Conservation (phyloP, 2,797 vertebrate species). For the Sternarchorhynchus goeldii region DNA sequence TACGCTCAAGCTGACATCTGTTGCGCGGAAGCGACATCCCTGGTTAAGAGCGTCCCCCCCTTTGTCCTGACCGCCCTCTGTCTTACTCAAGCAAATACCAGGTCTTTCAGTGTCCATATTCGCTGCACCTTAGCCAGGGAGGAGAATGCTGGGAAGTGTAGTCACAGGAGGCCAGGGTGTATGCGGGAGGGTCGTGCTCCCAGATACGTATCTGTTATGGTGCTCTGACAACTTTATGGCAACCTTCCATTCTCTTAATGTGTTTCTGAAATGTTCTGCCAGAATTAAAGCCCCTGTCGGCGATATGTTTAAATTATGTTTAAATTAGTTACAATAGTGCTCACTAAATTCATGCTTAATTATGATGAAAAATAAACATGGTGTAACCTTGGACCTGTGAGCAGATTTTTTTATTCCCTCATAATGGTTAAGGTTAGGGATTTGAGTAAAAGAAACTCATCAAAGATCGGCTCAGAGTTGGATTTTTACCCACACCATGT, state of each 20-base stretch:
- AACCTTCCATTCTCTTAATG: slow-evolving; percentile 57
- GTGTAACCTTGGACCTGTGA: too few relatives aligned
- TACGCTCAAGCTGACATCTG: slow-evolving; percentile 5
- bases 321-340: slow-evolving; percentile 33
- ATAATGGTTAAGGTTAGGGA: neutral
- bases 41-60: neutral
- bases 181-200: slow-evolving; percentile 11
- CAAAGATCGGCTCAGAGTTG: neutral
- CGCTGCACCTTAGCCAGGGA: neutral
- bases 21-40: neutral
- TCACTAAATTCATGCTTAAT: slow-evolving; percentile 29
- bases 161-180: slow-evolving; percentile 31
- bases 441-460: slow-evolving; percentile 14
- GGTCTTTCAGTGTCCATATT: neutral
- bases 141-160: neutral
- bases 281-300: slow-evolving; percentile 48
- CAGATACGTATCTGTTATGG: slow-evolving; percentile 59
- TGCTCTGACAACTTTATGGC: slow-evolving; percentile 63
- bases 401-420: neutral
- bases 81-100: neutral
- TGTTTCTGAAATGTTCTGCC: slow-evolving; percentile 52
- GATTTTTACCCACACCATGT: neutral
- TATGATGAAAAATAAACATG: slow-evolving; percentile 15
- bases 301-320: slow-evolving; percentile 41
- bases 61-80: neutral